Conservation (phyloP, 2,888 invertebrate genomes). For the Rhagium mordax region DNA sequence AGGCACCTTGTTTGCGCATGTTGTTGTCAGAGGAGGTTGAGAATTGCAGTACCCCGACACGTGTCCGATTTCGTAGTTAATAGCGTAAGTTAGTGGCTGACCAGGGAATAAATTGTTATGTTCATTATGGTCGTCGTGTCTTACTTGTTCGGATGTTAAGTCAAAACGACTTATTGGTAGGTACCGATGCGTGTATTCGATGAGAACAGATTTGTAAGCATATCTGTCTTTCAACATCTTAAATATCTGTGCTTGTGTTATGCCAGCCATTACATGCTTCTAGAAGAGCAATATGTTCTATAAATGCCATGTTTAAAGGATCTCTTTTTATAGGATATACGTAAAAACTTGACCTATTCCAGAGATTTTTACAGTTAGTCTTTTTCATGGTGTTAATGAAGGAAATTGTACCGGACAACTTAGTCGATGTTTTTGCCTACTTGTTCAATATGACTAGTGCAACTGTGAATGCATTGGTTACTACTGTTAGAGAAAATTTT, state of each 20-base stretch:
- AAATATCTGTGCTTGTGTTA: slow-evolving; percentile 53
- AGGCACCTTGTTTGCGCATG: slow-evolving; percentile 58
- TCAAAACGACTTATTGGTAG: slow-evolving; percentile 59
- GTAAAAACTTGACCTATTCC: not conserved
- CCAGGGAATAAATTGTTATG: slow-evolving; percentile 61
- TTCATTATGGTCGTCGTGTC: slow-evolving; percentile 63
- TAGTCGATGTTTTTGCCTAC: too few relatives aligned
- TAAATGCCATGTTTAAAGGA: slow-evolving; percentile 36
- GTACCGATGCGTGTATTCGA: slow-evolving; percentile 52
- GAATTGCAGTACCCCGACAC: slow-evolving; percentile 43
- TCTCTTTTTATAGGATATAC: not conserved
- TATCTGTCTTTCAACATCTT: slow-evolving; percentile 55
- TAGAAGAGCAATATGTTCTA: slow-evolving; percentile 45
- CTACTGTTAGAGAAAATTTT: too few relatives aligned
- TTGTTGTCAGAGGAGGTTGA: slow-evolving; percentile 42
- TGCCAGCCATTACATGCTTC: slow-evolving; percentile 50
- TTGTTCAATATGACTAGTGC: too few relatives aligned
- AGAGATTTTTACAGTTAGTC: not conserved
- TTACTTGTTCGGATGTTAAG: slow-evolving; percentile 58
- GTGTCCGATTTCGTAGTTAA: slow-evolving; percentile 53
- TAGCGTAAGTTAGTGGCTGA: slow-evolving; percentile 61
- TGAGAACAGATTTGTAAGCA: slow-evolving; percentile 56
- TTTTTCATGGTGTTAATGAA: not conserved
- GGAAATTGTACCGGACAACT: too few relatives aligned
- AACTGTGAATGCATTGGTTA: too few relatives aligned